phyloP scores from a whole-genome alignment of 2,797 vertebrate genomes.

The Tauraco hartlaubi region DNA sequence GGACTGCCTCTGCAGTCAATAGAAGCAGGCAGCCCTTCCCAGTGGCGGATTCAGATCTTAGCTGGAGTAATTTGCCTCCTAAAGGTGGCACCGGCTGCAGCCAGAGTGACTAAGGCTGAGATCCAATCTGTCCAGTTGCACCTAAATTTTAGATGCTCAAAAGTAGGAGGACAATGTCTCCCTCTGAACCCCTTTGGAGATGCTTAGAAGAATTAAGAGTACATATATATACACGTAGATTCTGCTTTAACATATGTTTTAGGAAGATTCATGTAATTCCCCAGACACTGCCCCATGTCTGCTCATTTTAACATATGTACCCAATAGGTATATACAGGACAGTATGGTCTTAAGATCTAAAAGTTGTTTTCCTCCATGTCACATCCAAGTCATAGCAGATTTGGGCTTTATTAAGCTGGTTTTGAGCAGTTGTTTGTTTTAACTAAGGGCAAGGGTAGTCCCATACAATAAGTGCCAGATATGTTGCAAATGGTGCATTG shows the following conservation, averaged over 20 bases:
- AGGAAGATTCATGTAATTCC: not conserved
- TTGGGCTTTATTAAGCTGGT: not conserved
- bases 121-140: not conserved
- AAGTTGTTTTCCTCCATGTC: not conserved
- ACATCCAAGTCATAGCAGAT: not conserved
- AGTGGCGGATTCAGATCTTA: not conserved
- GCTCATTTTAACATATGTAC: not conserved
- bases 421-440: not conserved
- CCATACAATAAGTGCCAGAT: not conserved
- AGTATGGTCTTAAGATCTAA: not conserved
- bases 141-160: not conserved
- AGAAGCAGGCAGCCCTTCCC: not conserved
- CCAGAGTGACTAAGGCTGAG: not conserved
- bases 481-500: accelerated
- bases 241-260: not conserved
- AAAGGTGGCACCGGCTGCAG: not conserved
- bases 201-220: not conserved
- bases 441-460: not conserved
- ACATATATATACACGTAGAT: accelerated
- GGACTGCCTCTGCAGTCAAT: not conserved
- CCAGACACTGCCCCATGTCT: not conserved
- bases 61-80: not conserved
- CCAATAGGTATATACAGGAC: not conserved
- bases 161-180: accelerated
- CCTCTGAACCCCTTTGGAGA: not conserved